These are phyloP conservation scores for Ophioderma brevispina DNA, from an alignment of 35 echinoderm and acorn worm species.

Conservation along the genomic window DNA sequence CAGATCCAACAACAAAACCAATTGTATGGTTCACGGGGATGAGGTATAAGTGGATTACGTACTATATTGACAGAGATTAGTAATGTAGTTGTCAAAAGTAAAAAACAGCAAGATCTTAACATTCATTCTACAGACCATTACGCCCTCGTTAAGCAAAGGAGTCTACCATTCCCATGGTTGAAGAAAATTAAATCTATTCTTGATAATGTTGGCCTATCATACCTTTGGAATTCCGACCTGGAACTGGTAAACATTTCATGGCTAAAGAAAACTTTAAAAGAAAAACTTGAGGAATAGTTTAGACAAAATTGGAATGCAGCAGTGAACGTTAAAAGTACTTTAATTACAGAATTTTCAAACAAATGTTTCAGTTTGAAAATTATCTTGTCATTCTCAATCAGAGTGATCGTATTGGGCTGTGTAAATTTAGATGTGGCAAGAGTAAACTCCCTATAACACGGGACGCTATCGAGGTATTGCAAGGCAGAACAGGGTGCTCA, in stretches of 20 bases:
- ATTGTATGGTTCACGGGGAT: not conserved
- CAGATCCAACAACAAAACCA: not conserved
- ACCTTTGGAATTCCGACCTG: not conserved
- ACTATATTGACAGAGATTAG: not conserved
- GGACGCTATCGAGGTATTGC: not conserved
- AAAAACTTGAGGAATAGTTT: not conserved
- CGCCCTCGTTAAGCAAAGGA: not conserved
- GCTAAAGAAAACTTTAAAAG: not conserved
- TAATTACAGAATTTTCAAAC: conserved; percentile 6
- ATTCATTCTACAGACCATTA: not conserved
- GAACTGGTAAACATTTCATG: not conserved
- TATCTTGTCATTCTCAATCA: not conserved
- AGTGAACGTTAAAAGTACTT: not conserved
- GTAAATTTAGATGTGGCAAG: not conserved
- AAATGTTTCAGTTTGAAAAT: not conserved
- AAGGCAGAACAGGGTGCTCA: not conserved
- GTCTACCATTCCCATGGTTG: not conserved
- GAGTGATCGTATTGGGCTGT: not conserved
- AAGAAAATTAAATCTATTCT: not conserved
- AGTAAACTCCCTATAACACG: not conserved
- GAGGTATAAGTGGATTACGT: not conserved
- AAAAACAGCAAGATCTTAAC: not conserved
- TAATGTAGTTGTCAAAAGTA: not conserved
- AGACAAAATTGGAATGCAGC: not conserved
- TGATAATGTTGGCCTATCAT: conserved; percentile 1